Base-by-base conservation (phyloP, 2,888 invertebrate species). In the Cremastinae sp. region DNA sequence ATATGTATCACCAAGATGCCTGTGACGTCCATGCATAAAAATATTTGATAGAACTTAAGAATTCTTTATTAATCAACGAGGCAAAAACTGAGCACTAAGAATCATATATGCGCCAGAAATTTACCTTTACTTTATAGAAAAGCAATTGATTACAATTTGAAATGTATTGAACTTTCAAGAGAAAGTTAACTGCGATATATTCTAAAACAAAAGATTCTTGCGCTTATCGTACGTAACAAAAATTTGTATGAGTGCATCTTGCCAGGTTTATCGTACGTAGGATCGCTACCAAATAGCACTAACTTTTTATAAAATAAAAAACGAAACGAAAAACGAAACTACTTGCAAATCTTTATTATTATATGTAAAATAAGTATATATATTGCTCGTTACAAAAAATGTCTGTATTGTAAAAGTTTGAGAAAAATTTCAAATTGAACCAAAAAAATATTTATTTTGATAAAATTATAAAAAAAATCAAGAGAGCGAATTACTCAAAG, bases 221-320 rank as follows among this genome's bases (percentile, higher is more conserved):
- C 55, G 65, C 55, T n/a, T n/a, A n/a, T n/a, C n/a, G n/a, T n/a
- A 65, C 35, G 47, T 51, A 70, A 73, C 69, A 55, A 59, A 53
- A 77, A 70, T 65, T 64, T 53, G 62, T 73, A 79, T 72, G 75
- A 78, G 62, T 78, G 78, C 82, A 83, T 84, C 84, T 86, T 87
- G 83, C 84, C 86, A 85, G 75, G 69, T 81, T 81, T 80, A 80
- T 78, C 74, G 69, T 76, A 73, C 47, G 66, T 64, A 78, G 68
- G 47, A 79, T 69, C 41, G 75, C 74, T 73, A 47, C 72, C 80
- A 81, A 80, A 81, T 81, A 78, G 49, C 70, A 69, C 59, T 65
- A 74, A 78, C 61, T 78, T 80, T 74, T 73, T 75, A 45, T 75
- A 58, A 72, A 8, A 62, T 43, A 35, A 37, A 59, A 56, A 18